A percentile compares a stretch with the other conserved stretches of the same genome.
Conservation (phyloP, 2,113 vertebrate species). For the Butastur rufipennis region DNA sequence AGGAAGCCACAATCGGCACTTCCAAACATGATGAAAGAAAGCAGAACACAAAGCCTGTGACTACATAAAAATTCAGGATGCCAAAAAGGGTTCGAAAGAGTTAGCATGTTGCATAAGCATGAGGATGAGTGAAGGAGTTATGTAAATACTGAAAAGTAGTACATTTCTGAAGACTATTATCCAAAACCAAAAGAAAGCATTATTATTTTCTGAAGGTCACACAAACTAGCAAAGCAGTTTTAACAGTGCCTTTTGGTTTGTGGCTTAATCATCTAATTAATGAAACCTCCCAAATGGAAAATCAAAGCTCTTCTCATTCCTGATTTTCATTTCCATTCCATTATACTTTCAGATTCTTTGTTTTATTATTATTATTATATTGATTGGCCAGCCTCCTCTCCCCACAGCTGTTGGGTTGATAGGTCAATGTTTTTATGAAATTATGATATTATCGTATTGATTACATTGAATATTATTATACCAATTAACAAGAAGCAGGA, state of each 20-base stretch:
- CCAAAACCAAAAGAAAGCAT: not conserved
- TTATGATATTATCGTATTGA: too few relatives aligned
- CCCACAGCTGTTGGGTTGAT: too few relatives aligned
- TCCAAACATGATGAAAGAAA: not conserved
- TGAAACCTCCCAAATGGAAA: not conserved
- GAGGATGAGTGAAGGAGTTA: not conserved
- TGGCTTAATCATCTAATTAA: not conserved
- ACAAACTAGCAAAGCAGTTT: not conserved
- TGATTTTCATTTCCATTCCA: not conserved
- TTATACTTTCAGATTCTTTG: not conserved
- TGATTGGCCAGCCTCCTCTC: too few relatives aligned
- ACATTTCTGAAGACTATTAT: not conserved
- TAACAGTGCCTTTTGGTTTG: not conserved
- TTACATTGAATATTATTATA: too few relatives aligned
- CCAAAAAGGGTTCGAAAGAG: not conserved
- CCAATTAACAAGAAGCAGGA: not conserved
- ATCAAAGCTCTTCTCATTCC: not conserved
- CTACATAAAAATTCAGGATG: not conserved
- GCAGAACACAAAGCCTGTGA: not conserved
- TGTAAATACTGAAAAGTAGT: not conserved
- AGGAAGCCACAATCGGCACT: not conserved
- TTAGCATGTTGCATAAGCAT: not conserved
- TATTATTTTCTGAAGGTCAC: not conserved
- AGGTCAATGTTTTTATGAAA: too few relatives aligned
- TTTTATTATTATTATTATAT: not conserved